Percentiles rank a stretch among this genome's conserved stretches.
These are phyloP conservation scores for Pogonomyrmex californicus DNA, from an alignment of 1,140 invertebrate genomes.

Conservation along the genomic window DNA sequence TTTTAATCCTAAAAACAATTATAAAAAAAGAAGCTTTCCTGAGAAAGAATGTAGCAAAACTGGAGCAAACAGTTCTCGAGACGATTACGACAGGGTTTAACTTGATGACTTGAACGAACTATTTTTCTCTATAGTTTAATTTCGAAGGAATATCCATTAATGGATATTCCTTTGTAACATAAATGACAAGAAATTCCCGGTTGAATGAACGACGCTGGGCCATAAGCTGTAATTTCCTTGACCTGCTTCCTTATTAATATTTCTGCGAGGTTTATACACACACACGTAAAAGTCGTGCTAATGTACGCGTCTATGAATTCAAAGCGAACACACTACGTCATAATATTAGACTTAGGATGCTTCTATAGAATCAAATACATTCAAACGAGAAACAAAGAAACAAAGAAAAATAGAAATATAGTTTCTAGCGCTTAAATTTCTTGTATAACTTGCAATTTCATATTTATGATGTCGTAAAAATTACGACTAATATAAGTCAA, in stretches of 20 bases:
- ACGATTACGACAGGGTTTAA: background rate
- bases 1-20: background rate
- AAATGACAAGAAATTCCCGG: slow-evolving; percentile 41
- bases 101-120: background rate
- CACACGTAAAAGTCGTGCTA: slow-evolving; percentile 15
- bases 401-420: background rate
- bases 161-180: background rate
- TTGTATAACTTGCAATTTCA: background rate
- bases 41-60: background rate
- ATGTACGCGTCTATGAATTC: background rate
- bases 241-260: slow-evolving; percentile 62
- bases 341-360: slow-evolving; percentile 25
- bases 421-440: slow-evolving; percentile 2
- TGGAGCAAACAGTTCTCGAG: background rate
- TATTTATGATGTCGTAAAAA: background rate
- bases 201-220: slow-evolving; percentile 60
- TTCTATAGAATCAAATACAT: slow-evolving; percentile 39
- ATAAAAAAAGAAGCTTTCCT: background rate
- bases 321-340: slow-evolving; percentile 45
- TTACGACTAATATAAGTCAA: slow-evolving; percentile 10
- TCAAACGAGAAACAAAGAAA: background rate
- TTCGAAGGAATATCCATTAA: slow-evolving; percentile 9
- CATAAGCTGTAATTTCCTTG: slow-evolving; percentile 62
- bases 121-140: background rate
- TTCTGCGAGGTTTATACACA: slow-evolving; percentile 35